Evolutionary conservation across 2,888 invertebrate species (phyloP).

Genomic region (Linyphia triangularis): DNA sequence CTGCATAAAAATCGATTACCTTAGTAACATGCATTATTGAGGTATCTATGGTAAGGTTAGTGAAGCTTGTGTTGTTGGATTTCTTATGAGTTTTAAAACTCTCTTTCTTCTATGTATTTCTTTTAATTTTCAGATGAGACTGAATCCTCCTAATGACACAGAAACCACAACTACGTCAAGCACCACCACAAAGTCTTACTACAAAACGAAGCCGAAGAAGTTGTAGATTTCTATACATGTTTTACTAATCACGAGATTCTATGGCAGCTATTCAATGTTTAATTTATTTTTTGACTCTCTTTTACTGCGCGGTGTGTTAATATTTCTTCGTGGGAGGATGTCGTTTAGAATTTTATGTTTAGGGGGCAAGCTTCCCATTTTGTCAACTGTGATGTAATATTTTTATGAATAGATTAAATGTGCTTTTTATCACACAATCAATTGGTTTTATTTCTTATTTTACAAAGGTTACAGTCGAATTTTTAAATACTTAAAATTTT

Average conservation of each 20-base stretch:
- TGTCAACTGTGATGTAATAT: conserved; percentile 30
- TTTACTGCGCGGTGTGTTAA: conserved; percentile 17
- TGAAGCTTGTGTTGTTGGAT: no score
- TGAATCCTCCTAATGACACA: conserved; percentile 76
- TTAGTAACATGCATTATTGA: no score
- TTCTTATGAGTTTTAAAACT: background rate
- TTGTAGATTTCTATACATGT: conserved; percentile 19
- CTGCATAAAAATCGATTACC: no score
- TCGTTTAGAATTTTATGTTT: conserved; percentile 2
- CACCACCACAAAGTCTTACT: conserved; percentile 73
- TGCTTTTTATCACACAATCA: background rate
- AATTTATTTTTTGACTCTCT: conserved; percentile 25
- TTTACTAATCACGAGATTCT: background rate
- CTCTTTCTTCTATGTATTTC: background rate
- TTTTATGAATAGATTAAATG: background rate
- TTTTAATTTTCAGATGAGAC: conserved; percentile 69
- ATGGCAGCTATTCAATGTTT: conserved; percentile 57
- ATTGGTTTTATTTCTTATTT: background rate
- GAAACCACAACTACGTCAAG: conserved; percentile 75
- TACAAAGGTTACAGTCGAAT: background rate
- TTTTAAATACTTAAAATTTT: background rate
- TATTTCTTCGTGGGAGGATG: background rate
- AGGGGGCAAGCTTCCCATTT: conserved; percentile 1
- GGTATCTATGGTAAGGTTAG: no score
- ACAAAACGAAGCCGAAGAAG: conserved; percentile 70